Conservation (phyloP, 2,888 invertebrate species). For the Gymnosoma rotundatum region DNA sequence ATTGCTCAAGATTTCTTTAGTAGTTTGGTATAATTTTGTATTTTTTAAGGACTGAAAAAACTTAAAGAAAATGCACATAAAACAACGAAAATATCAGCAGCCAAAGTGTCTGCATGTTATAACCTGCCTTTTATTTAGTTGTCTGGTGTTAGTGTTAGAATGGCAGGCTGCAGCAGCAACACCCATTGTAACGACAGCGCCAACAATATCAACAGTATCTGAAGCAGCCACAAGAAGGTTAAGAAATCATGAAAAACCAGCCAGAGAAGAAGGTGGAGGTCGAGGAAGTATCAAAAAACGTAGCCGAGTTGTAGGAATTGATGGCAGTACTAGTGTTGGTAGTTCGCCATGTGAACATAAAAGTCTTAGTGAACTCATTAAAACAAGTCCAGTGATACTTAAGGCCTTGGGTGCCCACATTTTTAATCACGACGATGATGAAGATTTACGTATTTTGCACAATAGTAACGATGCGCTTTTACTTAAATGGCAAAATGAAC, state of each 20-base stretch:
- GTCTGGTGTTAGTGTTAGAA: conserved; percentile 58
- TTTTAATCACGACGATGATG: conserved; percentile 77
- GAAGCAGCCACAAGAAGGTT: conserved; percentile 36
- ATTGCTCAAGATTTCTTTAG: conserved; percentile 56
- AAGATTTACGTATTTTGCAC: conserved; percentile 63
- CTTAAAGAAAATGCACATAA: conserved; percentile 44
- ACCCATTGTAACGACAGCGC: conserved; percentile 52
- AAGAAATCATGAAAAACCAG: conserved; percentile 39
- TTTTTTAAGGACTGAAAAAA: conserved; percentile 22
- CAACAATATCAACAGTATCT: conserved; percentile 7
- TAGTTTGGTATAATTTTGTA: conserved; percentile 37
- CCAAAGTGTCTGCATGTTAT: conserved; percentile 65
- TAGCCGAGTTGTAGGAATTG: conserved; percentile 19
- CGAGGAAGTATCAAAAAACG: background rate
- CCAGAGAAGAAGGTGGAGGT: background rate
- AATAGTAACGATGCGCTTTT: conserved; percentile 64
- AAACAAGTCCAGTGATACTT: conserved; percentile 81
- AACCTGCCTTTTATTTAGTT: conserved; percentile 64
- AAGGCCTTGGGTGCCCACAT: conserved; percentile 81
- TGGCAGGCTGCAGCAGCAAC: conserved; percentile 60
- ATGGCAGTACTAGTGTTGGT: conserved; percentile 7
- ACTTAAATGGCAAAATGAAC: conserved; percentile 68
- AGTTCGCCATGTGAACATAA: conserved; percentile 78
- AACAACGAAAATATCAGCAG: conserved; percentile 58
- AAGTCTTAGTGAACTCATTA: conserved; percentile 81